Conservation (phyloP, 2,797 vertebrate species). For the Acanthis flammea region DNA sequence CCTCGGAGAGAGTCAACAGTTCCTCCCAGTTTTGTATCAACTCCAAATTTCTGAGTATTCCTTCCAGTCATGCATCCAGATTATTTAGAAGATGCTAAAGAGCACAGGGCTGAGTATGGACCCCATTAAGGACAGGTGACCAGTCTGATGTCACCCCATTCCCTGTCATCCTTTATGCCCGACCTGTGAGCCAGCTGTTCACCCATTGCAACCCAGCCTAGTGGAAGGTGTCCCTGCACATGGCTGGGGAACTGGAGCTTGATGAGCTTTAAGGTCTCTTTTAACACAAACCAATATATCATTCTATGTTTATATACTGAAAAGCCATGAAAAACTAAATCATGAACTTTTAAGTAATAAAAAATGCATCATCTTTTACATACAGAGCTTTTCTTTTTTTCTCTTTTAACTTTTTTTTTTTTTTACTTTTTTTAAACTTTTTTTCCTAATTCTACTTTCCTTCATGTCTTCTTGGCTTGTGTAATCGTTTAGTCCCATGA, state of each 20-base stretch:
- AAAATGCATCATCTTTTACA: neutral
- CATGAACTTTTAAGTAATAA: neutral
- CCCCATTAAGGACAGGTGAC: neutral
- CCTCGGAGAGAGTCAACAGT: neutral
- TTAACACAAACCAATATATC: neutral
- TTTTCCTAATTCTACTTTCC: neutral
- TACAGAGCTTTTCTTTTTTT: rapidly evolving
- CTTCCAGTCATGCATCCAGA: neutral
- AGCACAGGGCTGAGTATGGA: rapidly evolving
- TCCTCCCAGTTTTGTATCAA: neutral
- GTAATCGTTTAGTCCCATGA: neutral
- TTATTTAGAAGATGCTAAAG: neutral
- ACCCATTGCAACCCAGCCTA: neutral
- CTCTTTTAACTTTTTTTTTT: neutral
- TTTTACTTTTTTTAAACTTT: neutral
- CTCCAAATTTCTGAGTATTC: rapidly evolving
- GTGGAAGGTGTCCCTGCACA: neutral
- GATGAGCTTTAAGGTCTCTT: neutral
- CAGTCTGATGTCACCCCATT: neutral
- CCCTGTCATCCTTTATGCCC: neutral
- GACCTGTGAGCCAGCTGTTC: rapidly evolving
- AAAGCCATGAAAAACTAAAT: neutral
- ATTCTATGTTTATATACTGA: neutral
- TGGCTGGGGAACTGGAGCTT: no score
- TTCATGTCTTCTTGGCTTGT: neutral